Percentiles rank a stretch among this genome's conserved stretches.
Evolutionary conservation across 1,140 invertebrate genomes (phyloP).

Genomic region (Acromyrmex heyeri): DNA sequence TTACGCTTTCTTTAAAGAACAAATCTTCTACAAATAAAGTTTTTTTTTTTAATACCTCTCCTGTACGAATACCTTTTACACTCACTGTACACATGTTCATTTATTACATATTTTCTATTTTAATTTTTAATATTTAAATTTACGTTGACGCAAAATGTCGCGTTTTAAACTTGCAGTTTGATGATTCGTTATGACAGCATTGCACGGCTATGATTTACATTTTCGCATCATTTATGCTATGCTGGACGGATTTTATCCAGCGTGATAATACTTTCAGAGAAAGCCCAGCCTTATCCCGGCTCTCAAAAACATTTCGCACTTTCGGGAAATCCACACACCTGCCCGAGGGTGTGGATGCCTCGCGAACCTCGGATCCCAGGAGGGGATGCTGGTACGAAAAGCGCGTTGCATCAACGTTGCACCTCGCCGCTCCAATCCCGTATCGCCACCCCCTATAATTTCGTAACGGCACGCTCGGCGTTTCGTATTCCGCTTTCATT

Average conservation of each 20-base stretch:
- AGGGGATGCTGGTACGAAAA: slow-evolving; percentile 55
- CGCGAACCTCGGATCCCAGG: slow-evolving; percentile 61
- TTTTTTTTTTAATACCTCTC: too few relatives aligned
- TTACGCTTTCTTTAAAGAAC: too few relatives aligned
- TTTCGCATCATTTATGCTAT: not conserved
- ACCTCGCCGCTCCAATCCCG: not conserved
- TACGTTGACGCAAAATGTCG: not conserved
- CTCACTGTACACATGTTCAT: too few relatives aligned
- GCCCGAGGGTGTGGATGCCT: slow-evolving; percentile 40
- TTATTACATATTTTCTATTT: not conserved
- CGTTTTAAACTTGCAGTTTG: not conserved
- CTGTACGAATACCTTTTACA: too few relatives aligned
- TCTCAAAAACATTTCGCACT: slow-evolving; percentile 70
- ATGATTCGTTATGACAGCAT: slow-evolving; percentile 9
- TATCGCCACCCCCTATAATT: slow-evolving; percentile 57
- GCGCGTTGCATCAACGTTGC: slow-evolving; percentile 51
- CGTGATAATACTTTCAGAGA: slow-evolving; percentile 12
- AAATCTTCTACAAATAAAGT: too few relatives aligned
- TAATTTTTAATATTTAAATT: not conserved
- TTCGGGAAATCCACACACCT: slow-evolving; percentile 1
- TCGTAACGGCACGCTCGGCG: slow-evolving; percentile 59
- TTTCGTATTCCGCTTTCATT: slow-evolving; percentile 69
- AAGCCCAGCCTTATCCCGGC: slow-evolving; percentile 37
- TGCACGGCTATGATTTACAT: slow-evolving; percentile 4
- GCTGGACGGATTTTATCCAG: slow-evolving; percentile 17